Conservation (phyloP, 2,888 invertebrate genomes). For the Cataglyphis cursor region DNA sequence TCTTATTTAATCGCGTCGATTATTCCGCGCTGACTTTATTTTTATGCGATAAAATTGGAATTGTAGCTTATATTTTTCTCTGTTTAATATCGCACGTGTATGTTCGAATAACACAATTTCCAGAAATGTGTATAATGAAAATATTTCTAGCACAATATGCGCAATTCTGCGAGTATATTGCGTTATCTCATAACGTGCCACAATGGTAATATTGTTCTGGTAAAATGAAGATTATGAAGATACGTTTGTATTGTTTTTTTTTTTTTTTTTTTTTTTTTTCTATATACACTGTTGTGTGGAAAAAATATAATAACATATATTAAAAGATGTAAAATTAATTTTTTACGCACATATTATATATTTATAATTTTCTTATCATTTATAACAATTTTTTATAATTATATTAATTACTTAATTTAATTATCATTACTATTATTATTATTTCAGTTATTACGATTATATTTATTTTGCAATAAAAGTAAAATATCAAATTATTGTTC, state of each 20-base stretch:
- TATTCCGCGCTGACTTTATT: background rate
- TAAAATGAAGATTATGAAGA: conserved; percentile 3
- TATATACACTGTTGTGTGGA: background rate
- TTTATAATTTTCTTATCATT: background rate
- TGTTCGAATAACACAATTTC: background rate
- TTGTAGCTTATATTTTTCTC: background rate
- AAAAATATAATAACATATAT: conserved; percentile 12
- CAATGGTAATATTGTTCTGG: conserved; percentile 49
- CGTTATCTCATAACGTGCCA: conserved; percentile 47
- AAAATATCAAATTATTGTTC: background rate
- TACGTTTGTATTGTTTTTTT: conserved; percentile 3
- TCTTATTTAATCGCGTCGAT: background rate
- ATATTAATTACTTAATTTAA: background rate
- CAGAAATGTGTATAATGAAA: background rate
- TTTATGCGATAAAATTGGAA: background rate
- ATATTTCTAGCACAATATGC: background rate
- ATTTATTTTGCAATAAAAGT: background rate
- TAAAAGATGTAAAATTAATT: conserved; percentile 19
- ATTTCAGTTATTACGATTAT: background rate
- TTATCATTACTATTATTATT: background rate
- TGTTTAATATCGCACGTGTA: background rate
- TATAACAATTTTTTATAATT: background rate
- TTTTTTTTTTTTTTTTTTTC: background rate
- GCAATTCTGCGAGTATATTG: conserved; percentile 21
- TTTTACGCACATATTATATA: background rate